Evolutionary conservation across 1,140 invertebrate genomes (phyloP), one percentile per base, ranked within the genome.

Genomic region (Neotoxoptera formosana): DNA sequence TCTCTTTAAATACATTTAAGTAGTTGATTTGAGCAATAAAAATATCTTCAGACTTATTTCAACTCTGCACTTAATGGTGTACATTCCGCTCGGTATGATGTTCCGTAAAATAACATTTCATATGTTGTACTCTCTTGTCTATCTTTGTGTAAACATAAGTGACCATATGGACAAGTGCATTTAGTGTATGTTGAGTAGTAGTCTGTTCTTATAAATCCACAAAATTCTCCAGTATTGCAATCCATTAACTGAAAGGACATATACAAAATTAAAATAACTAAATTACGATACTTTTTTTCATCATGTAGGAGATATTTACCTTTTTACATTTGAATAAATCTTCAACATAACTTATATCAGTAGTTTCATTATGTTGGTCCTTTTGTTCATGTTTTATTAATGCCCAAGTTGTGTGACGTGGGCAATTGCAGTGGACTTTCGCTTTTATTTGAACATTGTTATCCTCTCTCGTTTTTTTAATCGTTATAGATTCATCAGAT

Each of bases 171-270:
- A 94, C 97, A 97, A 30, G 96, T 95, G 94, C 96, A 97, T 30
- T 95, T 96, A 94, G 97, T 96, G 94, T 97, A 97, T 36, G 96
- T 95, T 30, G 96, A 96, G 91, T 96, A 96, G 6, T 96, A 94
- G 93, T 97, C 96, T 17, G 93, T 91, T 90, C 95, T 94, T 34
- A 96, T 95, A 83, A 95, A 93, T 23, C 96, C 96, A 94, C 96
- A 96, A 93, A 96, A 96, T 8, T 96, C 95, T 14, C 94, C 94
- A 8, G 93, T 94, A 14, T 95, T 94, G 90, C 96, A 96, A 94
- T 94, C 95, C 36, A 94, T 94, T 94, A 96, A 94, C 96, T 96
- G 94, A 89, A 95, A 94, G 23, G 1, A 2, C 4, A 81, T n/a
- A 51, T 47, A 34, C 30, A 20, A 45, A 41, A 47, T 90, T n/a